Percentiles rank a stretch among this genome's conserved stretches.
Evolutionary conservation across 2,113 vertebrate genomes (phyloP).

Genomic region (Chinchilla lanigera): DNA sequence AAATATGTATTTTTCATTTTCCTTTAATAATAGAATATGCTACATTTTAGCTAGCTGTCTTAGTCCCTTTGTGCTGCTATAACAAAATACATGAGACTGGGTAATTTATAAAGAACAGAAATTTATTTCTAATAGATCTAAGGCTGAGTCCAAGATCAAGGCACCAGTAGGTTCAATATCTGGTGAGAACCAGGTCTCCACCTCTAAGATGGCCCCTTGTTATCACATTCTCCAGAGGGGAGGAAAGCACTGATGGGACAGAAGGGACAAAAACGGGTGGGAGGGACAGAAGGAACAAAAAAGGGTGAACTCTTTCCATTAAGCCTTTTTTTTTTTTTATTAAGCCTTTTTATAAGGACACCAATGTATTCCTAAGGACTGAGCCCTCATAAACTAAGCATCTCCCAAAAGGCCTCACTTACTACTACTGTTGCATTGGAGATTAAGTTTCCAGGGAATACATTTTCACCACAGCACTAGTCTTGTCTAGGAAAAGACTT

Average conservation of each 20-base stretch:
- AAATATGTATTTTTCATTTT: not conserved
- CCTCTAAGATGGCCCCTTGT: not conserved
- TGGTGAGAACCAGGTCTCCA: not conserved
- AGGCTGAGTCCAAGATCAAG: not conserved
- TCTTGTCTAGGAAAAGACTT: not conserved
- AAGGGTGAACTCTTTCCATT: not conserved
- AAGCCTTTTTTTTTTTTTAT: not conserved
- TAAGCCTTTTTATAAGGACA: not conserved
- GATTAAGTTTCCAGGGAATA: not conserved
- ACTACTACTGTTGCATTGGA: not conserved
- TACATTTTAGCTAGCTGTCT: not conserved
- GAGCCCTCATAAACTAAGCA: not conserved
- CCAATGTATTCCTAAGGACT: not conserved
- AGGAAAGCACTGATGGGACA: not conserved
- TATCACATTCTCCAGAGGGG: not conserved
- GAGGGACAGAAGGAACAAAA: not conserved
- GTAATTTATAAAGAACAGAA: not conserved
- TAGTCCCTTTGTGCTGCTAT: not conserved
- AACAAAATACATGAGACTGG: not conserved
- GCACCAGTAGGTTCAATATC: not conserved
- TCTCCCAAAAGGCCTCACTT: not conserved
- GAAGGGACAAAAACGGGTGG: not conserved
- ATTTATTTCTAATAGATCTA: not conserved
- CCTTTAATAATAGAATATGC: not conserved
- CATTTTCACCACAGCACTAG: not conserved